Evolutionary conservation across 2,797 vertebrate species (phyloP).

Genomic region (Pachyuromys duprasi): DNA sequence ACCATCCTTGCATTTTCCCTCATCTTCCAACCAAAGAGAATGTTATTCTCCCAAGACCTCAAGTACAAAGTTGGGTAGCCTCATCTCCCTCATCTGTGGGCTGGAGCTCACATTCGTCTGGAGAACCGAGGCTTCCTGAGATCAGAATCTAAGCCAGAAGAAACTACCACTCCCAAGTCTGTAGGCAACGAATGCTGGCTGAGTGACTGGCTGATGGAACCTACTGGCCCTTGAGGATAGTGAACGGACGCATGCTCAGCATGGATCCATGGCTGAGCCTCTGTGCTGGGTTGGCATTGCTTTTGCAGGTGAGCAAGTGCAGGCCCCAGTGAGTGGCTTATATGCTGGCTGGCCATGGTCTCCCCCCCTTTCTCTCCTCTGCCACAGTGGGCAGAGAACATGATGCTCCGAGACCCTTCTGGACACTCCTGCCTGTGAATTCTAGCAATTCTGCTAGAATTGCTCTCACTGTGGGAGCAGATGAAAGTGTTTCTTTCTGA

Average conservation of each 20-base stretch:
- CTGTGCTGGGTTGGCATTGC: not conserved
- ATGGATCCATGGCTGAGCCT: rapidly evolving
- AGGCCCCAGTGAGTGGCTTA: not conserved
- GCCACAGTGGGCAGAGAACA: not conserved
- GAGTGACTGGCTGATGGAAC: not conserved
- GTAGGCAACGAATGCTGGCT: no score
- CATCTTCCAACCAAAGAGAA: not conserved
- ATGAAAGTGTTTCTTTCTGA: no score
- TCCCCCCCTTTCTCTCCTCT: not conserved
- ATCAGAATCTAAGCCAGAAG: not conserved
- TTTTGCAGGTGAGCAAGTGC: not conserved
- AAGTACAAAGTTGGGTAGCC: rapidly evolving
- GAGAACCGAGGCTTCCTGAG: not conserved
- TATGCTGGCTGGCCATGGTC: rapidly evolving
- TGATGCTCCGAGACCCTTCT: not conserved
- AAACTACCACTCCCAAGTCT: not conserved
- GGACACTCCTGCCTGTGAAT: not conserved
- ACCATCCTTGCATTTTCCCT: rapidly evolving
- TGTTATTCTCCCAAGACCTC: rapidly evolving
- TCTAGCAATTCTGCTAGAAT: not conserved
- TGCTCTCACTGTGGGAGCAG: not conserved
- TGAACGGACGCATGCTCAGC: not conserved
- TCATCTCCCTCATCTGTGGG: not conserved
- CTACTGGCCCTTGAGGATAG: not conserved
- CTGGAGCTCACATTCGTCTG: not conserved